phyloP scores from a whole-genome alignment of 2,888 invertebrate genomes.

The Agonopterix arenella region DNA sequence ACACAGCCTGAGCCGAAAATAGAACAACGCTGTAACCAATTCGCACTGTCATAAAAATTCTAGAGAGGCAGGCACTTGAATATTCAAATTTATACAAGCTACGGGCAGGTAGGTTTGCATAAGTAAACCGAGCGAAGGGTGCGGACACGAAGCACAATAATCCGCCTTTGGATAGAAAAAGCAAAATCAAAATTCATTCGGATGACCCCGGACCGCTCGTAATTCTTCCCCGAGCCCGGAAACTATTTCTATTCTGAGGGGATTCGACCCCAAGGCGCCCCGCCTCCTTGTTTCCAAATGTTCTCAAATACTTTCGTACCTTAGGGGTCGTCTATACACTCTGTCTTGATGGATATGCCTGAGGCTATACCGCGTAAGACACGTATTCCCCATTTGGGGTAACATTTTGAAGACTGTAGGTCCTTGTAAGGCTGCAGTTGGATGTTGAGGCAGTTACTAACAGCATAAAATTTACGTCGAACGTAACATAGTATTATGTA shows the following conservation, averaged over 20 bases:
- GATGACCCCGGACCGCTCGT: conserved; percentile 52
- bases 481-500: too few species aligned
- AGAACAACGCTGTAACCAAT: conserved; percentile 24
- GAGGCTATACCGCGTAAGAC: too few species aligned
- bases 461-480: too few species aligned
- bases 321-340: conserved; percentile 6
- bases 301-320: conserved; percentile 37
- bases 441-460: too few species aligned
- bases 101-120: conserved; percentile 42
- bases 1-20: too few species aligned
- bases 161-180: conserved; percentile 54
- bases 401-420: too few species aligned
- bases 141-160: conserved; percentile 42
- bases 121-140: conserved; percentile 35
- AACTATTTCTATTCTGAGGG: conserved; percentile 68
- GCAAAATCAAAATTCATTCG: conserved; percentile 70
- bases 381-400: too few species aligned
- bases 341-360: too few species aligned
- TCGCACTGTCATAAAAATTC: conserved; percentile 39
- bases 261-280: conserved; percentile 43
- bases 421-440: too few species aligned
- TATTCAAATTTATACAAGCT: conserved; percentile 51
- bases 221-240: conserved; percentile 50
- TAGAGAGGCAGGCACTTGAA: conserved; percentile 31
- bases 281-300: conserved; percentile 38